Base-by-base conservation (phyloP, 2,113 vertebrate species). In the Diphyllodes magnificus region DNA sequence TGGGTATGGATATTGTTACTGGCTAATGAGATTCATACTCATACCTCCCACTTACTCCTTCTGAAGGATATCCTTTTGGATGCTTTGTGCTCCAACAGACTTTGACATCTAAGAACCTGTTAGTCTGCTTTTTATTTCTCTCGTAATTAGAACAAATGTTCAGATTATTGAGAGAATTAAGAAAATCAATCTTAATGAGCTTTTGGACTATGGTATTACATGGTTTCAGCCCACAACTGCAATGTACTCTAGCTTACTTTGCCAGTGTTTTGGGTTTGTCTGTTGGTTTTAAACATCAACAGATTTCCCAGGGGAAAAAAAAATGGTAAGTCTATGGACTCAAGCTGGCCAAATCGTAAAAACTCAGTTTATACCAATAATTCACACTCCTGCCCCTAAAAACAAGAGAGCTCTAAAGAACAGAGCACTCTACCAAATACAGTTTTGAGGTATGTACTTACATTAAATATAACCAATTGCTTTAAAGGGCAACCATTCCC, bases 1-100 rank as follows among this genome's bases (percentile, higher is more conserved):
- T 57, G 37, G 85, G 66, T 25, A 73, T 7, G 23, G 84, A 96
- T 84, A 91, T 44, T 91, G 65, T 82, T 95, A 93, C 33, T 37
- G 7, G 59, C 53, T 97, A 97, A 97, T 95, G 59, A 93, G 90
- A 96, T 96, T 82, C 51, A 51, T 83, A 78, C 65, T 7, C 72
- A 88, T 65, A 81, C 77, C 83, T 97, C 71, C 71, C 78, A 90
- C 91, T 83, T 69, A 27, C 20, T 86, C 45, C 60, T 82, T 94
- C 91, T 92, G 86, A 92, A 90, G 68, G 51, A 75, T 65, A 65
- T 90, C 61, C 80, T 94, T 93, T 59, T 42, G n/a, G 77, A 82
- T 51, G 21, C 33, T 87, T 79, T 90, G 68, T 77, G 75, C 80
- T 84, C 80, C 87, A 90, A 73, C 53, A 88, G 68, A 85, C 49